Base-by-base conservation (phyloP, 2,888 invertebrate species). In the Chrysolina haemoptera region DNA sequence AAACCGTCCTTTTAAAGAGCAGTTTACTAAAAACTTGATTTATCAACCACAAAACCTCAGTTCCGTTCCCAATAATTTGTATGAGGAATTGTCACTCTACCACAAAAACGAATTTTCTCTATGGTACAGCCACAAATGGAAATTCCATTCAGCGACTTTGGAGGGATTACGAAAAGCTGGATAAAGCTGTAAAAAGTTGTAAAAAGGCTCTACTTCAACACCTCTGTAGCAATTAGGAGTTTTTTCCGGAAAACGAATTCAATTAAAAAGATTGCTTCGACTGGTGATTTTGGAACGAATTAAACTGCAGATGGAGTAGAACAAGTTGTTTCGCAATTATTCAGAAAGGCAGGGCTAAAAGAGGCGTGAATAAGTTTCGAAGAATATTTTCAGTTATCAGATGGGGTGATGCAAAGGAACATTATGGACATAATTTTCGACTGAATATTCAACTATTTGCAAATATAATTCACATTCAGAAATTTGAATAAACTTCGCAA, bases 301-400 rank as follows among this genome's bases (percentile, higher is more conserved):
- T 59, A 4, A 27, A 27, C 22, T 59, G 27, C 59, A 59, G 59
- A 59, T 59, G 59, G 27, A 59, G 27, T 12, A 27, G 27, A 59
- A 59, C 6, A 59, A n/a, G 27, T 59, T 53, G 53, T 53, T 53
- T 53, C 53, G 20, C 20, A 59, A 59, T 59, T 59, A 59, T 59
- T 5, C 22, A 9, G 16, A 53, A 18, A 16, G 18, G 53, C 9
- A 10, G 18, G 18, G 11, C n/a, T 12, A n/a, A n/a, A n/a, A 18
- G 18, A 53, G 53, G 18, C 10, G 8, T 53, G 53, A 53, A 16
- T 53, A 10, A 11, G 11, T 53, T 53, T 20, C 18, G 18, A 53
- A 53, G 18, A 53, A 18, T 18, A 11, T 53, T 53, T 18, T 0
- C 18, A 18, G 53, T 16, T 48, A 16, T 48, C 14, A 16, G 16